Base-by-base conservation (phyloP, 2,797 vertebrate genomes). In the Cuculus canorus region DNA sequence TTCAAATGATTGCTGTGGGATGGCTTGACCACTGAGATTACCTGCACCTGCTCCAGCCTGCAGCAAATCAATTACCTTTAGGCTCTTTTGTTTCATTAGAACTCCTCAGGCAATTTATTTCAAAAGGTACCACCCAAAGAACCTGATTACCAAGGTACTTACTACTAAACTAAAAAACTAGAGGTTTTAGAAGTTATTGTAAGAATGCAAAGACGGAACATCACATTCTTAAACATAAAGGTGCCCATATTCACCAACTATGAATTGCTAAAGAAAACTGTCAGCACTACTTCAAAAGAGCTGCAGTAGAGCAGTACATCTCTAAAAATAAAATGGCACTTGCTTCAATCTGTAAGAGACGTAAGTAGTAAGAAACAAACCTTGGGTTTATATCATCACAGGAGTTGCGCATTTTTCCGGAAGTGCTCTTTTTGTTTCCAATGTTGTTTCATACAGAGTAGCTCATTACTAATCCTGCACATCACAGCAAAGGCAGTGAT, bases 281-380 rank as follows among this genome's bases (percentile, higher is more conserved):
- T 79, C 54, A 61, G 15, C 0, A 2, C 25, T 84, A 14, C 63
- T 81, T 90, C 66, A 65, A 64, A 92, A 76, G 73, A 91, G 63
- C 82, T 91, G 79, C 87, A 82, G 35, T n/a, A 50, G 43, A 92
- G 75, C 71, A 83, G 60, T 70, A 59, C 33, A 56, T 16, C 13
- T 90, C 92, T 91, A 82, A 89, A 93, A 95, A 86, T 83, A 86
- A 95, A 93, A 83, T 41, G 0, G 48, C 45, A n/a, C 48, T 90
- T 90, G 53, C 61, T 88, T 93, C 76, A 41, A 33, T 65, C 89
- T 91, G 11, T 45, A 50, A 28, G 25, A 82, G 48, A 57, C 30
- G 56, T 5, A 39, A 71, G 37, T n/a, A 87, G 25, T 41, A 72
- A 80, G 71, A 91, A 92, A 79, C 41, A 72, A 86, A 94, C 14